phyloP scores from a whole-genome alignment of 1,140 invertebrate genomes.

The Vollenhovia emeryi region DNA sequence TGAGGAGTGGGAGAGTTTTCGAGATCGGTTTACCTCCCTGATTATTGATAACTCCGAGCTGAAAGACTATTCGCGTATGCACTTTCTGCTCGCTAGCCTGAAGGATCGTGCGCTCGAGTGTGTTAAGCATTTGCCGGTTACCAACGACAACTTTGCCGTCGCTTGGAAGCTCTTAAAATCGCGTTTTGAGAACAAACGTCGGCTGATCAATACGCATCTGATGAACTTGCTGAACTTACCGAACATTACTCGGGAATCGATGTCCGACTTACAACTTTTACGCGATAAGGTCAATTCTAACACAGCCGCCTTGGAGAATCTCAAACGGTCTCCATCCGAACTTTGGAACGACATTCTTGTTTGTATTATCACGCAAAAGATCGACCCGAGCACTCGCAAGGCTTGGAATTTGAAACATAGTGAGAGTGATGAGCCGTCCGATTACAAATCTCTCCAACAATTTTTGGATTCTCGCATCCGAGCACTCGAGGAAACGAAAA shows the following conservation, averaged over 20 bases:
- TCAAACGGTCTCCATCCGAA: background rate
- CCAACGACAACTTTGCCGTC: background rate
- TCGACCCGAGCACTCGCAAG: background rate
- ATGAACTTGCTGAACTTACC: no score
- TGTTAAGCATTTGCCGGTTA: background rate
- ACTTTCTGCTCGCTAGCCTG: background rate
- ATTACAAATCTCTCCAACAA: no score
- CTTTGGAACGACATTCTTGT: background rate
- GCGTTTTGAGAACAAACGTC: no score
- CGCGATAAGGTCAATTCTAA: no score
- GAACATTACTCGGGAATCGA: no score
- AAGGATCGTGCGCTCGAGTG: background rate
- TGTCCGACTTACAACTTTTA: no score
- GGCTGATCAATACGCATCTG: no score
- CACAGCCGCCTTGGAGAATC: accelerated
- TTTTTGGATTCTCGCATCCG: background rate
- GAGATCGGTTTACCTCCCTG: background rate
- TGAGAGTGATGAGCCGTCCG: no score
- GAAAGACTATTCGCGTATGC: background rate
- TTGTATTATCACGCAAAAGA: no score
- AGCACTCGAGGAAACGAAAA: background rate
- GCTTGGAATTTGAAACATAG: background rate
- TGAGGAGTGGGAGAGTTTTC: background rate
- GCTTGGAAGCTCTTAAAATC: background rate
- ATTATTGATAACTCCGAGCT: background rate